phyloP scores from a whole-genome alignment of 1,140 invertebrate genomes.

The Berghia stephanieae region DNA sequence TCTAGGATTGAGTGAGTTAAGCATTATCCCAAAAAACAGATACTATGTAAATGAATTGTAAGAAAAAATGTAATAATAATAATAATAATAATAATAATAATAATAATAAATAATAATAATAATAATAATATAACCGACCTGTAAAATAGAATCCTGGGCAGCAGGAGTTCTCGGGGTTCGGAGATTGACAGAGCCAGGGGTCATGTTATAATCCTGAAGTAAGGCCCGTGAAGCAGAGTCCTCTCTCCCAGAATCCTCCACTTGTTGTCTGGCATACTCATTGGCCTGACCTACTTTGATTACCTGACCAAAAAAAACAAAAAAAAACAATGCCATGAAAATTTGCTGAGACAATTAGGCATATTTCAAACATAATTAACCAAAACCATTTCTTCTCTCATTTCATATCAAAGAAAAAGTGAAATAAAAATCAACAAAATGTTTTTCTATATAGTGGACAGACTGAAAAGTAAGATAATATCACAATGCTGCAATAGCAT shows the following conservation, averaged over 20 bases:
- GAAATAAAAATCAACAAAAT: too few relatives aligned
- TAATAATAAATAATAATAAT: not conserved
- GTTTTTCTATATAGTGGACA: too few relatives aligned
- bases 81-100: not conserved
- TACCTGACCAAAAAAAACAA: constrained; percentile 77
- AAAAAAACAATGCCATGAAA: not conserved
- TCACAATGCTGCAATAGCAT: too few relatives aligned
- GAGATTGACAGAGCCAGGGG: constrained; percentile 74
- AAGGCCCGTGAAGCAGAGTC: constrained; percentile 83
- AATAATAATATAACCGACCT: constrained; percentile 59
- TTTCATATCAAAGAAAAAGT: too few relatives aligned
- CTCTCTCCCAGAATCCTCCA: constrained; percentile 80
- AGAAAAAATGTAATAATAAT: not conserved
- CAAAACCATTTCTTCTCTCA: too few relatives aligned
- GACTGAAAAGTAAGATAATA: too few relatives aligned
- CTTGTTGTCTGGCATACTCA: constrained; percentile 91
- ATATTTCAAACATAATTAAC: too few relatives aligned
- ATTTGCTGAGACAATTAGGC: not conserved
- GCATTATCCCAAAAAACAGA: not conserved
- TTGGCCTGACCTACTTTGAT: constrained; percentile 96
- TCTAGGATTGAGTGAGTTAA: too few relatives aligned
- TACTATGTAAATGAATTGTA: not conserved
- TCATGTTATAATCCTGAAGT: constrained; percentile 89
- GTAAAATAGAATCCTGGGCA: constrained; percentile 73
- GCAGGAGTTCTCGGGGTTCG: constrained; percentile 90